Conservation (phyloP, 2,888 invertebrate species). For the Rhorus exstirpatorius region DNA sequence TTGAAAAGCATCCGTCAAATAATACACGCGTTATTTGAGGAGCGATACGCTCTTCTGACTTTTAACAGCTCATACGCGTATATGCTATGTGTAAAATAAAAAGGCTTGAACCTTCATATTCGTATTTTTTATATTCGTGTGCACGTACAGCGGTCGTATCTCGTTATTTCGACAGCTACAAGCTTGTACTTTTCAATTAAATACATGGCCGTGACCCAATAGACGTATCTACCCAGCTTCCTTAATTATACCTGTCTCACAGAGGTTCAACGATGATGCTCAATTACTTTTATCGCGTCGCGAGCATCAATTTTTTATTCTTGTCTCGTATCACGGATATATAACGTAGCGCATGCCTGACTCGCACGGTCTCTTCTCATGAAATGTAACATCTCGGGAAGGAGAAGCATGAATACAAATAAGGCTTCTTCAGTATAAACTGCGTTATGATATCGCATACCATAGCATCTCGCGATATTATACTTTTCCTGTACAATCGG, state of each 20-base stretch:
- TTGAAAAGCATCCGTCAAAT: conserved; percentile 43
- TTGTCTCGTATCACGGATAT: conserved; percentile 8
- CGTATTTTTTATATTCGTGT: conserved; percentile 15
- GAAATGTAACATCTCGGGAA: conserved; percentile 60
- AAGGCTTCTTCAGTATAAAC: conserved; percentile 43
- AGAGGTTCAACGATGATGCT: conserved; percentile 65
- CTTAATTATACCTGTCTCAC: conserved; percentile 67
- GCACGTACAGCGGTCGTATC: conserved; percentile 38
- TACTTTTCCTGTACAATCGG: background rate
- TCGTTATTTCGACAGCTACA: conserved; percentile 52
- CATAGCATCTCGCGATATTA: conserved; percentile 2
- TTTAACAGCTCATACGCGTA: background rate
- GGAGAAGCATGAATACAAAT: conserved; percentile 62
- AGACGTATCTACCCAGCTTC: conserved; percentile 63
- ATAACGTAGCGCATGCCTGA: conserved; percentile 3
- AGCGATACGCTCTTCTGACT: background rate
- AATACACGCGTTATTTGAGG: background rate
- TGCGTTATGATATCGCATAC: conserved; percentile 47
- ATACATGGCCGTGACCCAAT: conserved; percentile 65
- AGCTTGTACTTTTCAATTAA: conserved; percentile 64
- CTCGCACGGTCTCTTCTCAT: conserved; percentile 39
- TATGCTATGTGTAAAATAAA: background rate
- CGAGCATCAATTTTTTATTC: conserved; percentile 52
- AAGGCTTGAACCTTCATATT: background rate
- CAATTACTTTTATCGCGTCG: conserved; percentile 69